Percentiles rank a stretch among this genome's conserved stretches.
Conservation (phyloP, 2,797 vertebrate species). For the Bryconaethiops microstoma region DNA sequence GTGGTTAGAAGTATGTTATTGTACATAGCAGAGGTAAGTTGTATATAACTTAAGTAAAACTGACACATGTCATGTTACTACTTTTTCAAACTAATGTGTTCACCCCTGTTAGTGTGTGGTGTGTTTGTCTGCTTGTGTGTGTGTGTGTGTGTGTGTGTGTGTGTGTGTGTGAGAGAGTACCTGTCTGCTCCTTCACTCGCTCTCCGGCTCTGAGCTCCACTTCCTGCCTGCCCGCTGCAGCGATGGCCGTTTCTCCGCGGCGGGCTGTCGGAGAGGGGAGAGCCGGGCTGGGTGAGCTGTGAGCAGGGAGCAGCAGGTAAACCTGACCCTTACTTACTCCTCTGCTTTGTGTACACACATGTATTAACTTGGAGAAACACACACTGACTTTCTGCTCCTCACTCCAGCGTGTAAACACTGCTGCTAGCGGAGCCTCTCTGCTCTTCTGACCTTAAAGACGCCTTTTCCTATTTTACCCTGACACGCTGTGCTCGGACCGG, state of each 20-base stretch:
- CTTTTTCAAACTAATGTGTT: no score
- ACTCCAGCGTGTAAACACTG: neutral
- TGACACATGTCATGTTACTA: no score
- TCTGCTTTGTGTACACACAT: neutral
- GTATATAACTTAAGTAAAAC: no score
- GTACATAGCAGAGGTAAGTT: no score
- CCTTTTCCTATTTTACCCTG: neutral
- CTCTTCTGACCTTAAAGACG: neutral
- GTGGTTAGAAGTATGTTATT: no score
- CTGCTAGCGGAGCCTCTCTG: neutral
- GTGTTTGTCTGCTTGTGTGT: neutral
- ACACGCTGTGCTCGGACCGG: neutral
- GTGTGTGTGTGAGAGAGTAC: neutral
- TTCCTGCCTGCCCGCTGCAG: neutral
- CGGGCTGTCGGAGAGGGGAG: neutral
- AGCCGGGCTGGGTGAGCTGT: neutral
- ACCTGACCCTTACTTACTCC: neutral
- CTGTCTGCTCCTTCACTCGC: slow-evolving; percentile 4
- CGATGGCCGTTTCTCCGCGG: neutral
- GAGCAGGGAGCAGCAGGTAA: neutral
- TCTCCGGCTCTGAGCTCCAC: neutral
- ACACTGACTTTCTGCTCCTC: neutral
- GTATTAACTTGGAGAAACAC: neutral
- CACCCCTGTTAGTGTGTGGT: neutral
- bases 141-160: neutral